These are phyloP conservation scores for Mycogona germanica DNA, from an alignment of 2,888 invertebrate genomes.

Conservation along the genomic window DNA sequence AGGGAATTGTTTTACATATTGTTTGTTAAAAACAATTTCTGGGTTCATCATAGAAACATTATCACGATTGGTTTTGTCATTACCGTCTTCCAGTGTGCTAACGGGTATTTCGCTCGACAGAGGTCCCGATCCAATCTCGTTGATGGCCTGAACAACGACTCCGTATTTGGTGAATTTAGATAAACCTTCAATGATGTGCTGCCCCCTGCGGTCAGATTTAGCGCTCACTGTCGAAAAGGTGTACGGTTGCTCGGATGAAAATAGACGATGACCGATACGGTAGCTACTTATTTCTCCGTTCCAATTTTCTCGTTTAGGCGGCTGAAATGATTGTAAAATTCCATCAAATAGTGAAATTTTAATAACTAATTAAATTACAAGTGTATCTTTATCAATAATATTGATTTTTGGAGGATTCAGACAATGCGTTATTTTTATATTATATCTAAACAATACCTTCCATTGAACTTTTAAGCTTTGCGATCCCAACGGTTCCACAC, in stretches of 20 bases:
- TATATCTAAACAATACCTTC: constrained; percentile 43
- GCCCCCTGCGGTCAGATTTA: constrained; percentile 14
- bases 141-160: constrained; percentile 26
- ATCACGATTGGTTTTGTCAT: constrained; percentile 5
- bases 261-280: constrained; percentile 51
- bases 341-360: not conserved
- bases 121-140: constrained; percentile 27
- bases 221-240: constrained; percentile 6
- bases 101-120: constrained; percentile 23
- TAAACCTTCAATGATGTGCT: constrained; percentile 30
- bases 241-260: constrained; percentile 20
- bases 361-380: not conserved
- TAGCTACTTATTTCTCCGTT: constrained; percentile 84
- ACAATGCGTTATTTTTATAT: not conserved
- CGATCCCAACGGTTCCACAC: constrained; percentile 55
- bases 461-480: constrained; percentile 58
- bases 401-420: not conserved
- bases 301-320: constrained; percentile 78
- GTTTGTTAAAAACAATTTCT: not conserved
- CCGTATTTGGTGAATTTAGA: constrained; percentile 26
- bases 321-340: too few species aligned
- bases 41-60: not conserved
- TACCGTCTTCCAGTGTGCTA: constrained; percentile 27
- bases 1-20: too few species aligned
- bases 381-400: too few species aligned